Base-by-base conservation (phyloP, 2,797 vertebrate genomes). In the Enteromius trimaculatus region DNA sequence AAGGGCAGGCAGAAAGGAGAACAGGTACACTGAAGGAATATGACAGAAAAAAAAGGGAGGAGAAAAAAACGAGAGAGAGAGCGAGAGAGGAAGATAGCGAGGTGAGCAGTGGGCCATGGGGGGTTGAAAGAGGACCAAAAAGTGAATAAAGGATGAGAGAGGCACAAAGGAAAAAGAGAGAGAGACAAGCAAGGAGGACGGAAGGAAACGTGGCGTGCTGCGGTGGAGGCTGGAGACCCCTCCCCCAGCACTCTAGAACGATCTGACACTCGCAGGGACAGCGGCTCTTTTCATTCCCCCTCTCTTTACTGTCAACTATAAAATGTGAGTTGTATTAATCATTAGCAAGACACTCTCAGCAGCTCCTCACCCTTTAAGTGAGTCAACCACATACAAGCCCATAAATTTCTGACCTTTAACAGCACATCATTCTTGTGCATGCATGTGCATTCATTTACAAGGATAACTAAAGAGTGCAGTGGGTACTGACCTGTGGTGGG, bases 401-500 rank as follows among this genome's bases (percentile, higher is more conserved):
- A 64, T 74, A 80, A 82, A 85, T 72, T 53, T 62, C 51, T 58
- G 47, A 80, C 62, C 62, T 75, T 23, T 23, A 49, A 16, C 70
- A 77, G 79, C 31, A 49, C 42, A 51, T 64, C 14, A 62, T 55
- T 76, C 34, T 62, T 69, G 17, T 66, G 65, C 53, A 44, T 72
- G 70, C 53, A 81, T 76, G 77, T 64, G 19, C 31, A 42, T 37
- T 80, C 4, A 69, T 69, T 76, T 39, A 76, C 71, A 7, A 31
- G 76, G 23, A 26, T 26, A 21, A 78, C 37, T 51, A 49, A 66
- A 51, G 14, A 34, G 62, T 51, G 29, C 11, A 5, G 1, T 16
- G 37, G 68, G 74, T 29, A 90, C 94, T 93, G 84, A 95, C 94
- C 94, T 90, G 93, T 92, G 55, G 91, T 91, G 0, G 91, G 91